Conservation (phyloP, 2,797 vertebrate species). For the Mycteria americana region DNA sequence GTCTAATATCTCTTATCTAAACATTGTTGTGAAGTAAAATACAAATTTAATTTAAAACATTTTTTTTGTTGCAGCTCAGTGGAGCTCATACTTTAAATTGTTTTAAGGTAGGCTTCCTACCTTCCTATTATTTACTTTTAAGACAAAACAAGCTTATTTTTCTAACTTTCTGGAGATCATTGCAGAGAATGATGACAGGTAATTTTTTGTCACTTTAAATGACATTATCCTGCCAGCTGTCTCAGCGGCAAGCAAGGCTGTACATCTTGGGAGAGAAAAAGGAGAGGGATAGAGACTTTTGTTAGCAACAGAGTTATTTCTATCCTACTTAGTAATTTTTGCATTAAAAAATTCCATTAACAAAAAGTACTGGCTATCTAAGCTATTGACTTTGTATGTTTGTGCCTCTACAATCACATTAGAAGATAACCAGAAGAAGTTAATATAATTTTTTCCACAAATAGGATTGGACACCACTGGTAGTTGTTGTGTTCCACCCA, state of each 20-base stretch:
- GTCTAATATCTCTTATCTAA: background rate
- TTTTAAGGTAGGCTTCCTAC: background rate
- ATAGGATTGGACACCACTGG: background rate
- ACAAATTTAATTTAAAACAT: background rate
- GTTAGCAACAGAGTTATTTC: constrained; percentile 11
- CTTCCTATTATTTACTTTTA: constrained; percentile 10
- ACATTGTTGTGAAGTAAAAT: background rate
- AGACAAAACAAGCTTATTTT: constrained; percentile 17
- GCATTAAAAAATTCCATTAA: background rate
- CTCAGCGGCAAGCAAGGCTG: background rate
- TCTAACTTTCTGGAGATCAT: constrained; percentile 27
- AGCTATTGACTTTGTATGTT: background rate
- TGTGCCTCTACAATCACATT: background rate
- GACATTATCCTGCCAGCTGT: constrained; percentile 28
- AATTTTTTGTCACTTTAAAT: constrained; percentile 50
- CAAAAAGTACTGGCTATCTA: background rate
- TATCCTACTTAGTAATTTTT: constrained; percentile 2
- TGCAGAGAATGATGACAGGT: constrained; percentile 37
- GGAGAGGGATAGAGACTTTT: background rate
- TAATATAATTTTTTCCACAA: background rate
- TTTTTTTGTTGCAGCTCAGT: background rate
- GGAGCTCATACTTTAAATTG: background rate
- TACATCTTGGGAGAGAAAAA: background rate
- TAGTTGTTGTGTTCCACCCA: background rate
- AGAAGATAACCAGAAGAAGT: background rate